Percentiles rank a stretch among this genome's conserved stretches.
Conservation (phyloP, 2,113 vertebrate genomes). For the Bagarius yarrelli region DNA sequence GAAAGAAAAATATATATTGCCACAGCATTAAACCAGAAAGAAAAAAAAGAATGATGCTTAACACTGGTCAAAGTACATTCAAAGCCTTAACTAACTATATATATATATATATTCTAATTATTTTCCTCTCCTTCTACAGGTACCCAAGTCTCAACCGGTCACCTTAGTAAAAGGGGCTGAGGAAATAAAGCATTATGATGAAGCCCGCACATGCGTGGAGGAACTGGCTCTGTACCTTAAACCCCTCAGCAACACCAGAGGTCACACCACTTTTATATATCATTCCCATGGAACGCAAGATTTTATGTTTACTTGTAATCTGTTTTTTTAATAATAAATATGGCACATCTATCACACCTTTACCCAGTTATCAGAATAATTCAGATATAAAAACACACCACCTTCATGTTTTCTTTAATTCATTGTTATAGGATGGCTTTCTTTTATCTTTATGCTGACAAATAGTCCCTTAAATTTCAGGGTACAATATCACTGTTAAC, state of each 20-base stretch:
- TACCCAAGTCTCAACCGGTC: conserved; percentile 89
- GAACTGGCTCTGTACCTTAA: conserved; percentile 97
- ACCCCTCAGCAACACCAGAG: conserved; percentile 94
- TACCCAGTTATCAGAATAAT: not conserved
- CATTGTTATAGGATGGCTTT: not conserved
- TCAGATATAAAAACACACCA: not conserved
- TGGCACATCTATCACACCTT: not conserved
- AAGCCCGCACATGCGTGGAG: conserved; percentile 95
- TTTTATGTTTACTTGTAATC: not conserved
- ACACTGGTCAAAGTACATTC: no score
- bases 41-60: no score
- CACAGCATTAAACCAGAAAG: no score
- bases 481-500: no score
- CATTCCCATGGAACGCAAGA: not conserved
- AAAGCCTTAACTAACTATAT: no score
- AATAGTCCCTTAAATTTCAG: not conserved
- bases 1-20: no score
- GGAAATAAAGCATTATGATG: conserved; percentile 96
- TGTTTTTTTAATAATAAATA: not conserved
- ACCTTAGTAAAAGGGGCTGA: conserved; percentile 89
- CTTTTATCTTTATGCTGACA: not conserved
- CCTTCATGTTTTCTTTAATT: not conserved
- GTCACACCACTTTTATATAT: conserved; percentile 59
- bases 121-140: conserved; percentile 65
- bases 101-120: not conserved